These are phyloP conservation scores for Botia almorhae DNA, from an alignment of 2,797 vertebrate species.

Conservation along the genomic window DNA sequence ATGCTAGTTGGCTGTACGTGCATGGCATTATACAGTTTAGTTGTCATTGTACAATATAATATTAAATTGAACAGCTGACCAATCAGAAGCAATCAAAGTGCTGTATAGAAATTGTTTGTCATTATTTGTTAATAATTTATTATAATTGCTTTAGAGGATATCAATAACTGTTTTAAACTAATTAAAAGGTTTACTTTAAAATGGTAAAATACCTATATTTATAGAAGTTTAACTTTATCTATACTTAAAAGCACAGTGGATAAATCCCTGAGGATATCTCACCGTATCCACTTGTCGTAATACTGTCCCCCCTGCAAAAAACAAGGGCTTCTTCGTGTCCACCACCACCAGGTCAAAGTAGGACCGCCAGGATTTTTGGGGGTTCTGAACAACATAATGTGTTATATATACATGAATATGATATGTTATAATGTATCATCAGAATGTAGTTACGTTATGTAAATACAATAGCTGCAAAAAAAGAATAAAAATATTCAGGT, in stretches of 20 bases:
- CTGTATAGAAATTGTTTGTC: too few species aligned
- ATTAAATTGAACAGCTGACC: too few species aligned
- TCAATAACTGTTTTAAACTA: neutral
- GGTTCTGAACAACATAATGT: constrained; percentile 37
- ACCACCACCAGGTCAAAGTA: constrained; percentile 87
- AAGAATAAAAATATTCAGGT: neutral
- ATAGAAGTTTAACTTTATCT: neutral
- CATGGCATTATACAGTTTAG: too few species aligned
- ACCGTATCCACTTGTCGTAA: constrained; percentile 88
- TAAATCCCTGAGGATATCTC: constrained; percentile 25
- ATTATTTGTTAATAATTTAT: neutral
- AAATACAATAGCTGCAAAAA: neutral
- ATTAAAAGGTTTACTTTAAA: neutral
- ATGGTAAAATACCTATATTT: neutral
- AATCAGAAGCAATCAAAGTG: too few species aligned
- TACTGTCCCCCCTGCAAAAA: constrained; percentile 85
- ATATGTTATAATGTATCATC: neutral
- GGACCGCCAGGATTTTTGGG: constrained; percentile 73
- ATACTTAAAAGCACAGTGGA: neutral
- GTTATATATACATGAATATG: neutral
- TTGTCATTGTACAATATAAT: too few species aligned
- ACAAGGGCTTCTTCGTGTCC: constrained; percentile 84
- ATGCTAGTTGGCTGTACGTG: too few species aligned
- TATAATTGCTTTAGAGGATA: neutral
- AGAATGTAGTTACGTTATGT: neutral